Percentiles rank a stretch among this genome's conserved stretches.
phyloP scores from a whole-genome alignment of 2,797 vertebrate species.

The Linurgus olivaceus region DNA sequence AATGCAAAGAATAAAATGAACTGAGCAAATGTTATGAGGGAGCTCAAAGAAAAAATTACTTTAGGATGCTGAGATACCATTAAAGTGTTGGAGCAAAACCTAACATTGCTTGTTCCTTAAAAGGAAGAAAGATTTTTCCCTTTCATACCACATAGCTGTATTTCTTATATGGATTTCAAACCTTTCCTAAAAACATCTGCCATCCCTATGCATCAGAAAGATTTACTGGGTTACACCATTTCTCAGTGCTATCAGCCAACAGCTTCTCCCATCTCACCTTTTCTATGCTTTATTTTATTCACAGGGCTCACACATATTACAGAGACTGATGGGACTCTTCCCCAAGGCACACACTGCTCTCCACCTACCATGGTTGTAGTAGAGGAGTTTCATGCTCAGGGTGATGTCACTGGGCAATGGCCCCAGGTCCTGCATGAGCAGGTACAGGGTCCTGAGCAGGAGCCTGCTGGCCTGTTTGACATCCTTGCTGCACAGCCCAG shows the following conservation, averaged over 20 bases:
- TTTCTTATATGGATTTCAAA: background rate
- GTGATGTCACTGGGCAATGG: slow-evolving; percentile 83
- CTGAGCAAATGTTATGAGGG: background rate
- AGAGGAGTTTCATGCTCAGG: slow-evolving; percentile 93
- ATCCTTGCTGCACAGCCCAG: background rate
- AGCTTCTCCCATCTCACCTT: background rate
- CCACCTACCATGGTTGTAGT: slow-evolving; percentile 87
- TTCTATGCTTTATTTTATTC: background rate
- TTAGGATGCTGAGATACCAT: background rate
- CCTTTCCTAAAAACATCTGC: background rate
- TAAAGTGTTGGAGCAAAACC: background rate
- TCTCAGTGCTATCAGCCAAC: background rate
- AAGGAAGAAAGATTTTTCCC: background rate
- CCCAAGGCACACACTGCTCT: background rate
- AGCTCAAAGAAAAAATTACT: background rate
- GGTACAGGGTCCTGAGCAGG: slow-evolving; percentile 88
- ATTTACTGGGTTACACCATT: background rate
- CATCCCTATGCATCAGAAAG: background rate
- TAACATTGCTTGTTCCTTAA: background rate
- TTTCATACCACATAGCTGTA: background rate
- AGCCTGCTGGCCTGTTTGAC: slow-evolving; percentile 84
- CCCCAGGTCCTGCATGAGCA: slow-evolving; percentile 89
- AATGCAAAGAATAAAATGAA: background rate
- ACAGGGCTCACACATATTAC: background rate
- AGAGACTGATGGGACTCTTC: background rate